Evolutionary conservation across 2,113 vertebrate genomes (phyloP), one percentile per base, ranked within the genome.

Genomic region (Rhabdomys dilectus): DNA sequence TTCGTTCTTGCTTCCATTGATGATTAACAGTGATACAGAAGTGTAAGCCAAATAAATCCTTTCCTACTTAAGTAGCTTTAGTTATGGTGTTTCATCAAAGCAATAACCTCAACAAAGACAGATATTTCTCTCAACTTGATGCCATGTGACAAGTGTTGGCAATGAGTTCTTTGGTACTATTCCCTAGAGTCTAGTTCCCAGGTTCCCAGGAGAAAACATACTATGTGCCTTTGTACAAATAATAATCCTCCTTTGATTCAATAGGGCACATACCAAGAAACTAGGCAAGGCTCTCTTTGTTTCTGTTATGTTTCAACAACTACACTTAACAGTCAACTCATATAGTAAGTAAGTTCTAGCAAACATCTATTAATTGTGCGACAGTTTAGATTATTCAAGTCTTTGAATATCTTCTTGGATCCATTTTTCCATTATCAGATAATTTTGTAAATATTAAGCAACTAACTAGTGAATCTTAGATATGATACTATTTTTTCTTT

Each of bases 361-460:
- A 90, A 60, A 56, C 95, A 36, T 64, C 29, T 91, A 51, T 82
- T 60, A 93, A 88, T 80, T 48, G 45, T 75, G 86, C 21, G 11
- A 1, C 1, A 5, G 34, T 48, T 42, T 88, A 17, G 45, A 45
- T 45, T 45, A 45, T 45, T 62, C 48, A 45, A 15, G 21, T 68
- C 45, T 86, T 91, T 77, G 36, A n/a, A 24, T 51, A 17, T 87
- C 26, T 45, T 68, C 19, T 68, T 36, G 31, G 10, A 51, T 48
- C 10, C 80, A 62, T 80, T 93, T 34, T 80, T 95, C 34, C 53
- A 34, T 58, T 62, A 91, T 45, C 58, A 96, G 29, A 17, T 26
- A 86, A 4, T 73, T 82, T 56, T 90, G 36, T 19, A 96, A 92
- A 70, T 95, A 86, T 66, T 81, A 89, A 22, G 76, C 85, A 91